Conservation (phyloP, 1,140 invertebrate genomes). For the Halotydeus destructor region DNA sequence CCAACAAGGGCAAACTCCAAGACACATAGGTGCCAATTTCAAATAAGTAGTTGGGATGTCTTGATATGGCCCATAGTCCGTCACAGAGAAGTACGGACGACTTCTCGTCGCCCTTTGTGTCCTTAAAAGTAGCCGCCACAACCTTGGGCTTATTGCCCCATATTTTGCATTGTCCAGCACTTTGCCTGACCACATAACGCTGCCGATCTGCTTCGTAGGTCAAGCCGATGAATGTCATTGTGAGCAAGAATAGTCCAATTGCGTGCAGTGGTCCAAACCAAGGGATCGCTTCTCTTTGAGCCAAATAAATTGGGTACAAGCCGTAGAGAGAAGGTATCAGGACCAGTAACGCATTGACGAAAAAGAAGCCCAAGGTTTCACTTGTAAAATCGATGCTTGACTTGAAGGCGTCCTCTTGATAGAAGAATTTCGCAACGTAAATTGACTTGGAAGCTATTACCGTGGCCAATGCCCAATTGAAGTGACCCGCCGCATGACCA, state of each 20-base stretch:
- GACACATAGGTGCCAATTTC: slow-evolving; percentile 32
- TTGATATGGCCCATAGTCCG: slow-evolving; percentile 37
- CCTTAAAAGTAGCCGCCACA: slow-evolving; percentile 19
- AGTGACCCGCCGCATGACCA: slow-evolving; percentile 26
- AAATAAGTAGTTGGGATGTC: slow-evolving; percentile 38
- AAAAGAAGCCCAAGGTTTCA: slow-evolving; percentile 28
- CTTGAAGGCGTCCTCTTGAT: slow-evolving; percentile 40
- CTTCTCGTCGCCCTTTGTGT: slow-evolving; percentile 20
- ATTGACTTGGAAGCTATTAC: slow-evolving; percentile 27
- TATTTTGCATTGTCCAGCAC: slow-evolving; percentile 24
- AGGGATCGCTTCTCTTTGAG: slow-evolving; percentile 34
- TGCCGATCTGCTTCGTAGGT: slow-evolving; percentile 31
- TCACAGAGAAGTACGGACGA: slow-evolving; percentile 29
- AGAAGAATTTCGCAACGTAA: slow-evolving; percentile 38
- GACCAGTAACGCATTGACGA: slow-evolving; percentile 37
- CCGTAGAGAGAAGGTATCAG: slow-evolving; percentile 35
- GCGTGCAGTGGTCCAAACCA: slow-evolving; percentile 35
- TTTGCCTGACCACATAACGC: slow-evolving; percentile 22
- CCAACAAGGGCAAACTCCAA: slow-evolving; percentile 29
- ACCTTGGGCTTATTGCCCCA: slow-evolving; percentile 25
- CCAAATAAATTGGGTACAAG: slow-evolving; percentile 31
- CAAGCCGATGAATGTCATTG: slow-evolving; percentile 24
- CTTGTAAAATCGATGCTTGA: slow-evolving; percentile 8
- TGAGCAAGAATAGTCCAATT: slow-evolving; percentile 14
- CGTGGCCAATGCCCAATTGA: slow-evolving; percentile 28